These are phyloP conservation scores for Prunella strophiata DNA, from an alignment of 2,797 vertebrate genomes.

Conservation along the genomic window DNA sequence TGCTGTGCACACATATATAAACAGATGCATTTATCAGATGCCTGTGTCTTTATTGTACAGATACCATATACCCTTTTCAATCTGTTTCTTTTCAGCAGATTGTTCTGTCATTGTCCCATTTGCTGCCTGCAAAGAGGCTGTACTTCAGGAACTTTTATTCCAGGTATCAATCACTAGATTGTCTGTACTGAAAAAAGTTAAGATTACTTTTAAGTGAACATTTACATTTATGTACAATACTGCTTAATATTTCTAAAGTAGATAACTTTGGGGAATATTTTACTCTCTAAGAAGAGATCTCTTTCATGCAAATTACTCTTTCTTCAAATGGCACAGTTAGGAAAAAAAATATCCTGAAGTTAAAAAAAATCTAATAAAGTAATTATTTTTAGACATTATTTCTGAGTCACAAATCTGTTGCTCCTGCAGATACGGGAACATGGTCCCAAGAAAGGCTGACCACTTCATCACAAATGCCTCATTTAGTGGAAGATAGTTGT, in stretches of 20 bases:
- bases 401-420: not conserved
- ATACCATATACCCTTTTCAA: not conserved
- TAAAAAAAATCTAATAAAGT: not conserved
- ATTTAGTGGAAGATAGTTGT: not conserved
- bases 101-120: not conserved
- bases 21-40: conserved; percentile 10
- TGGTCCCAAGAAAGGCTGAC: not conserved
- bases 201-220: not conserved
- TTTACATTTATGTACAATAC: not conserved
- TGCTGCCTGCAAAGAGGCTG: not conserved
- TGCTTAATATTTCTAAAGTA: not conserved
- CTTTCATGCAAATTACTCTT: not conserved
- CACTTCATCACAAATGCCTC: not conserved
- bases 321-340: not conserved
- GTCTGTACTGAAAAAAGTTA: not conserved
- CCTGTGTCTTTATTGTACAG: not conserved
- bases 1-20: not conserved
- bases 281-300: not conserved
- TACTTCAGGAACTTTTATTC: not conserved
- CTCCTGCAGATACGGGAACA: not conserved
- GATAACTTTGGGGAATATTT: not conserved
- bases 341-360: not conserved
- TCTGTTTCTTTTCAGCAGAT: not conserved
- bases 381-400: not conserved
- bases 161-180: not conserved